A percentile compares a stretch with the other conserved stretches of the same genome.
These are phyloP conservation scores for Arvicanthis niloticus DNA, from an alignment of 2,113 vertebrate species.

Conservation along the genomic window DNA sequence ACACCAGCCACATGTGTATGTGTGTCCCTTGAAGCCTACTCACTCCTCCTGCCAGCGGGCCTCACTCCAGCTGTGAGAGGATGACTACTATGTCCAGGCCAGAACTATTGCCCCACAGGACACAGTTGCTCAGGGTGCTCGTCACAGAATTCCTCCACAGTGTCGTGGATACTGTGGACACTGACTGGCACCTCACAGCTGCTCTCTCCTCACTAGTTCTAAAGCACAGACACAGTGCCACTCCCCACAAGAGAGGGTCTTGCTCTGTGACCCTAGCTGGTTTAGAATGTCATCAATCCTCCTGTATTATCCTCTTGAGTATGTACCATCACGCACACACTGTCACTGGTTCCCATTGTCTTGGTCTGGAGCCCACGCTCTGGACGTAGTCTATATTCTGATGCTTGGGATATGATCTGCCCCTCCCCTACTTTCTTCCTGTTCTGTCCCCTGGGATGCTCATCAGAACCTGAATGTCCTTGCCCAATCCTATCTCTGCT, in stretches of 20 bases:
- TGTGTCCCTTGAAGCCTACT: neutral
- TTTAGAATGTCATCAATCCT: neutral
- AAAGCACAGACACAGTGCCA: neutral
- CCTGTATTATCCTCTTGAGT: neutral
- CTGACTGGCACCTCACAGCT: neutral
- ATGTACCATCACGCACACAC: neutral
- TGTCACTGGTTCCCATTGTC: fast-evolving
- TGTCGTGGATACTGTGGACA: fast-evolving
- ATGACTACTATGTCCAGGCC: neutral
- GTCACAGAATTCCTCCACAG: neutral
- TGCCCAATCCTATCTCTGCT: fast-evolving
- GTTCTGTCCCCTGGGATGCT: neutral
- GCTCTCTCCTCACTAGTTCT: fast-evolving
- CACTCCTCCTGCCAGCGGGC: neutral
- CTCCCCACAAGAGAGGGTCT: fast-evolving
- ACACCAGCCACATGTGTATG: constrained; percentile 39
- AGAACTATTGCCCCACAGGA: neutral
- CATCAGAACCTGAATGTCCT: no score
- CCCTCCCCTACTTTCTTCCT: neutral
- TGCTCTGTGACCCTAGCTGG: neutral
- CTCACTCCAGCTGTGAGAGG: neutral
- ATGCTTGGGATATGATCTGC: fast-evolving
- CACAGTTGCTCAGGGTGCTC: neutral
- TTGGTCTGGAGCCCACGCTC: neutral
- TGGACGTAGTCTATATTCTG: neutral